Evolutionary conservation across 2,888 invertebrate species (phyloP).

Genomic region (Lepidonotus clava): DNA sequence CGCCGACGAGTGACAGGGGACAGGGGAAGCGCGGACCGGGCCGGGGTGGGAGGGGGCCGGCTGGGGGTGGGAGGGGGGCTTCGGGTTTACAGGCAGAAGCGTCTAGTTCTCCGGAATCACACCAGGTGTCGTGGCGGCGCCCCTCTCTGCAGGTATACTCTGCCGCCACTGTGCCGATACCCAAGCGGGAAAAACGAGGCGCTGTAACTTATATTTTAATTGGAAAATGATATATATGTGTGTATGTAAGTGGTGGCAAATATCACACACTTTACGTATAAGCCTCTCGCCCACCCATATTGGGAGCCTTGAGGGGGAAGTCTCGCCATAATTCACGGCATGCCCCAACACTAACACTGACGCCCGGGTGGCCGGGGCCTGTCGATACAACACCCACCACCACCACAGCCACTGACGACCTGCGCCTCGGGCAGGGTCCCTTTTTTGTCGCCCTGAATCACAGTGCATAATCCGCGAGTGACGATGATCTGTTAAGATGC

Average conservation of each 20-base stretch:
- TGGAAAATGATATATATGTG: too few species aligned
- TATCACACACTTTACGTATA: too few species aligned
- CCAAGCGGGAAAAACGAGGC: too few species aligned
- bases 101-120: background rate
- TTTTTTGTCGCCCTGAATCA: conserved; percentile 32
- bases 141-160: too few species aligned
- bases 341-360: too few species aligned
- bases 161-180: too few species aligned
- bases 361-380: too few species aligned
- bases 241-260: too few species aligned
- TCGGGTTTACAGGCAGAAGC: background rate
- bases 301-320: too few species aligned
- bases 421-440: background rate
- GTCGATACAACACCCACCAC: background rate
- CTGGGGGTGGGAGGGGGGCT: background rate
- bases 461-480: conserved; percentile 26
- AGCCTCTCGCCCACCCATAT: too few species aligned
- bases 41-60: background rate
- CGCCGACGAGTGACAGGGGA: background rate
- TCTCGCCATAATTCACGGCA: too few species aligned
- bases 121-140: background rate
- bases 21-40: background rate
- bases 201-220: too few species aligned
- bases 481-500: conserved; percentile 40
- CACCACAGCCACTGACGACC: background rate